phyloP scores from a whole-genome alignment of 1,140 invertebrate genomes.

The Anastrepha ludens region DNA sequence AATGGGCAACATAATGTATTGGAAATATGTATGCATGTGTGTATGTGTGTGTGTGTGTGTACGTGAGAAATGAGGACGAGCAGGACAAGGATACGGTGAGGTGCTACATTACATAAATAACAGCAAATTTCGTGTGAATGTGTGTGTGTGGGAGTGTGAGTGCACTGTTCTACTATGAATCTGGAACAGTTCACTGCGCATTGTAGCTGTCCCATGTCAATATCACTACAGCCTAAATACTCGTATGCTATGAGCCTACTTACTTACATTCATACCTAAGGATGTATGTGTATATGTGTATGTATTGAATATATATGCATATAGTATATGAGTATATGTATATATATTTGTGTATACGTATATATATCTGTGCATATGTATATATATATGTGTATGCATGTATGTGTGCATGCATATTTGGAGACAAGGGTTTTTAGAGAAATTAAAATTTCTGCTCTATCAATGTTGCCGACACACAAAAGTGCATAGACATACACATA shows the following conservation, averaged over 20 bases:
- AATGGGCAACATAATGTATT: conserved; percentile 19
- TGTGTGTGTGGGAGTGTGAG: background rate
- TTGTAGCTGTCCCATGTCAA: conserved; percentile 31
- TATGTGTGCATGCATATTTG: background rate
- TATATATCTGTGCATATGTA: background rate
- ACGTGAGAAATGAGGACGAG: background rate
- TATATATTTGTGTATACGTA: no score
- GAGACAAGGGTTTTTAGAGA: conserved; percentile 6
- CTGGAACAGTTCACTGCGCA: conserved; percentile 47
- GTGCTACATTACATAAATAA: background rate
- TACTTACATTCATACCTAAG: background rate
- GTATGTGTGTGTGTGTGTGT: background rate
- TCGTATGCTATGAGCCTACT: background rate
- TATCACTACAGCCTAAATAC: background rate
- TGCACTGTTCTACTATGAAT: background rate
- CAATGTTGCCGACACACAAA: background rate
- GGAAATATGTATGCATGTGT: background rate
- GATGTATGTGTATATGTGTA: background rate
- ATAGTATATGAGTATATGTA: no score
- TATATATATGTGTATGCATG: background rate
- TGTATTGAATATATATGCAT: no score
- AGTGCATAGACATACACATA: background rate
- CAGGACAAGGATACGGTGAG: background rate
- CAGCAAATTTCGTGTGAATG: background rate
- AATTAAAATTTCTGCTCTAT: conserved; percentile 14